phyloP scores from a whole-genome alignment of 2,797 vertebrate genomes.

The Sebastes kiyomatsui region DNA sequence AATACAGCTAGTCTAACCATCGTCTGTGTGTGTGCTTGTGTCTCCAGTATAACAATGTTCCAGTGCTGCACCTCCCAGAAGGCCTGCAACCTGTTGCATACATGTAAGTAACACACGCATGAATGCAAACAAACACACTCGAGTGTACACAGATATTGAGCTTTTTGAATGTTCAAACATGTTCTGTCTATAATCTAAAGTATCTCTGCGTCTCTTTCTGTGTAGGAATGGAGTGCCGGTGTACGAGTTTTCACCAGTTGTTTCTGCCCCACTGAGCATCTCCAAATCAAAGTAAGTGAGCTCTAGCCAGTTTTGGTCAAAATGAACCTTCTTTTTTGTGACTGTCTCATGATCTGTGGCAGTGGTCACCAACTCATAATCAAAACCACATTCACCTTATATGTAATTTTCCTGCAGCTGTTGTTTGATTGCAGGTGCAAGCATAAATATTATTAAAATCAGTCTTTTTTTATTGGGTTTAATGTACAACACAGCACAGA shows the following conservation, averaged over 20 bases:
- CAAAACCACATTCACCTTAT: background rate
- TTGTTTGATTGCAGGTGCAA: background rate
- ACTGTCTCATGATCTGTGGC: background rate
- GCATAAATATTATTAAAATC: background rate
- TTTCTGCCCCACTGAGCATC: background rate
- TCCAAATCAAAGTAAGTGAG: background rate
- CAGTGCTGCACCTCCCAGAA: too few species aligned
- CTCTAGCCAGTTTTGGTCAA: background rate
- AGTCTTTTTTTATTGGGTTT: background rate
- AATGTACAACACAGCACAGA: background rate
- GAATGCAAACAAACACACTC: background rate
- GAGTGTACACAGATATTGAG: background rate
- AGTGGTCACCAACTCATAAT: background rate
- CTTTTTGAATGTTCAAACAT: too few species aligned
- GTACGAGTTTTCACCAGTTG: background rate
- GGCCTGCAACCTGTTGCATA: too few species aligned
- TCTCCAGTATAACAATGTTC: too few species aligned
- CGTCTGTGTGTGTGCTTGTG: too few species aligned
- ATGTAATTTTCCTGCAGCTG: background rate
- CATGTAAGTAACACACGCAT: background rate
- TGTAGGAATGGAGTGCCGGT: background rate
- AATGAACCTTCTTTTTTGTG: background rate
- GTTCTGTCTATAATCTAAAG: too few species aligned
- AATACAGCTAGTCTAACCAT: too few species aligned
- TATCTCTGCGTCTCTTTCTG: background rate